Percentiles rank a stretch among this genome's conserved stretches.
Conservation (phyloP, 2,888 invertebrate species). For the Spisula subtruncata region DNA sequence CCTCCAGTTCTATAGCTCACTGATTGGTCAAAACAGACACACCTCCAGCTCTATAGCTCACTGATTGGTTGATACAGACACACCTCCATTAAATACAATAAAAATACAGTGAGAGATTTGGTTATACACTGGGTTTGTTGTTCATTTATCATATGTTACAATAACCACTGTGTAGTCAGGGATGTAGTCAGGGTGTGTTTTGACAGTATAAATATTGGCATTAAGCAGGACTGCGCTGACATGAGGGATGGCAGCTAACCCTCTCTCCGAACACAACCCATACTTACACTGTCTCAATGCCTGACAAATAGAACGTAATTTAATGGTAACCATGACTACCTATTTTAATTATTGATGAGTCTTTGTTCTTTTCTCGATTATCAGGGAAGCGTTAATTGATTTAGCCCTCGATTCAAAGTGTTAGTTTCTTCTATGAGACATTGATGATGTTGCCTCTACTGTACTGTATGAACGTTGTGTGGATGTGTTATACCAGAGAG, state of each 20-base stretch:
- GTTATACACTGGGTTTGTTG: too few species aligned
- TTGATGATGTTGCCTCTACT: conserved; percentile 23
- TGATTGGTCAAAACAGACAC: too few species aligned
- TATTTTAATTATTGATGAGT: conserved; percentile 71
- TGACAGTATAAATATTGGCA: conserved; percentile 30
- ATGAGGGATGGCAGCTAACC: conserved; percentile 44
- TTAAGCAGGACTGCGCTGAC: neutral
- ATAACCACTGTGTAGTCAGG: too few species aligned
- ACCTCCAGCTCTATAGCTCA: too few species aligned
- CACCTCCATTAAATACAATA: too few species aligned
- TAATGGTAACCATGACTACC: conserved; percentile 61
- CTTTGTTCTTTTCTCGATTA: conserved; percentile 64
- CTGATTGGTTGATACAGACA: too few species aligned
- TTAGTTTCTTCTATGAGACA: conserved; percentile 28
- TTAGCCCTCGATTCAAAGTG: conserved; percentile 53
- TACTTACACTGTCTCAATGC: conserved; percentile 62
- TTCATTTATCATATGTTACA: too few species aligned
- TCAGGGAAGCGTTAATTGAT: conserved; percentile 62
- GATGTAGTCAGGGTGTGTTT: neutral
- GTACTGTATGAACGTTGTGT: too few species aligned
- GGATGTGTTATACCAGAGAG: too few species aligned
- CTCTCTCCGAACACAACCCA: conserved; percentile 47
- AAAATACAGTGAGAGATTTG: too few species aligned
- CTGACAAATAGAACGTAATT: conserved; percentile 62
- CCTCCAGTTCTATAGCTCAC: too few species aligned